Base-by-base conservation (phyloP, 2,888 invertebrate species). In the Lysandra coridon region DNA sequence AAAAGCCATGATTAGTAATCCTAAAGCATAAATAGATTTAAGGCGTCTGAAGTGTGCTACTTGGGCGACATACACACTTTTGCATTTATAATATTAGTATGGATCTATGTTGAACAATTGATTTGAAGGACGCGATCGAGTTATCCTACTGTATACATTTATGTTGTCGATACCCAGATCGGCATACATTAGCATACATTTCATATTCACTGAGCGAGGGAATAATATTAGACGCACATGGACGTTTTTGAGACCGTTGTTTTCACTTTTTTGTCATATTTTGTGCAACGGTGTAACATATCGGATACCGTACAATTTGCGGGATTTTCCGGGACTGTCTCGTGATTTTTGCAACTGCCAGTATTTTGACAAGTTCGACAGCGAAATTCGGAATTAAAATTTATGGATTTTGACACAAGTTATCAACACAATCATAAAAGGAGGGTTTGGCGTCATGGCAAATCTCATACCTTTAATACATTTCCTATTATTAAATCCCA, bases 201-300 rank as follows among this genome's bases (percentile, higher is more conserved):
- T 95, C 94, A 94, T 94, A 93, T 91, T 92, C 94, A 93, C 85
- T 94, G 95, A 92, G 85, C 92, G 91, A 89, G 89, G 91, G 92
- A 92, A 93, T 94, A 92, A 92, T 91, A 93, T 94, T 94, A 95
- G 90, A 92, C 90, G 89, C 92, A 93, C 92, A 92, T 91, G 92
- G 88, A 87, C 88, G 88, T 89, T 86, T 89, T 88, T 83, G 82
- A 87, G 90, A 91, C 90, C 89, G 90, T 90, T 92, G 88, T 88
- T 91, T 90, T 89, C 87, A 87, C 85, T 89, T 90, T 89, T 89
- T 84, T 85, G 83, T 83, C 84, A 83, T 87, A 85, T 87, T 88
- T 87, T 85, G 88, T 86, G 85, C 90, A 91, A 91, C 91, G 89
- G 90, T 85, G 49, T 49, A 49, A 83, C 49, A 10, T 75, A 49